Evolutionary conservation across 1,140 invertebrate genomes (phyloP), one percentile per base, ranked within the genome.

Genomic region (Teleogryllus occipitalis): DNA sequence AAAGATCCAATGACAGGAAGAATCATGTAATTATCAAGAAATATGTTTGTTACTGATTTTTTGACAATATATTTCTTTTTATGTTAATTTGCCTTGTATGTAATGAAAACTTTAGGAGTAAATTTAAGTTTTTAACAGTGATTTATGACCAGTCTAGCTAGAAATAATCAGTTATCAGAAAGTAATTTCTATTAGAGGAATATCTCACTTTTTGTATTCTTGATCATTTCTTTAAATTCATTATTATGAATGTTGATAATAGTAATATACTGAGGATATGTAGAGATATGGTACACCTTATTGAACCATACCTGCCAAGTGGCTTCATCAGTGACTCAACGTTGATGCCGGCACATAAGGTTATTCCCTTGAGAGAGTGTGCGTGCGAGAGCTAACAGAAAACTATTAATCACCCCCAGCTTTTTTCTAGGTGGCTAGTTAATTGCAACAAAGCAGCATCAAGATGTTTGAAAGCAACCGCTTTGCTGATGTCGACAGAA

Each of bases 391-490:
- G 46, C 75, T 80, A 73, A 54, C 80, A 81, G 77, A 79, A 81
- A 80, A 65, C 79, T 81, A 88, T 87, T 88, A 88, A 88, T 87
- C 85, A 86, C 27, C 87, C 87, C 87, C 87, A 88, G 87, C 83
- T 84, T 83, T 83, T 84, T 84, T 84, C 83, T 84, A 84, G 84
- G 84, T 84, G 80, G 79, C 75, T 80, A 80, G 75, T 82, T 79
- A 82, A 74, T 47, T 79, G 65, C 76, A 77, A 48, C 76, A 77
- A 21, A 73, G 48, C 48, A 78, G 77, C 46, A 65, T 79, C 73
- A 79, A 79, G 78, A 79, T 78, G 76, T 80, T 74, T 80, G 76
- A 77, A 81, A 79, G 75, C 74, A 75, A 79, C 78, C 74, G 79
- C 27, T 81, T 80, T 80, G 76, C 74, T 75, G 81, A 80, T 77